Evolutionary conservation across 53 echinoderm and acorn worm genomes (phyloP), one percentile per base, ranked within the genome.

Genomic region (Actinopyga echinites): DNA sequence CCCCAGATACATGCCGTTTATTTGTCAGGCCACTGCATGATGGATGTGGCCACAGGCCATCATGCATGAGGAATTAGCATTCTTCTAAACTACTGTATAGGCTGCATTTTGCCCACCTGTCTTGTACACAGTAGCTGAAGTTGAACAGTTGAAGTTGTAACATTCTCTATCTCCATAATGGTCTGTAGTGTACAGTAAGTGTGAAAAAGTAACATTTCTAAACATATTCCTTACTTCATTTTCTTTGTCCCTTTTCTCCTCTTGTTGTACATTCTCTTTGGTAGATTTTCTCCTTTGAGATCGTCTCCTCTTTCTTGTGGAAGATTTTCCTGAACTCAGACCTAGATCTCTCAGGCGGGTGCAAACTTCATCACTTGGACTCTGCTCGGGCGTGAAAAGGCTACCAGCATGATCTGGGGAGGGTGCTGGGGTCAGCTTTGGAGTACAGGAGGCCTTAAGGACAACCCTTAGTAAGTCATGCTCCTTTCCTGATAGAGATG

Each of bases 271-370:
- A 3, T 75, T 25, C 49, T 49, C 49, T 44, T 75, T 75, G 15
- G 25, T 75, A 36, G 68, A 68, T 23, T 68, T 68, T 24, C 53
- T 52, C 22, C 75, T 44, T 49, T 44, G 22, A 8, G 75, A 75
- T 10, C 75, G 24, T 30, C 75, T 44, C 49, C 75, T 42, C 43
- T 75, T 75, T 49, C 75, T 75, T 6, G 20, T 30, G 11, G 75
- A 75, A 49, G 75, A 75, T 17, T 42, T 29, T 6, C 37, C 49
- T 4, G 75, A 75, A 30, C 43, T 44, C 13, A 79, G 20, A 20
- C 79, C 79, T 3, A 79, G 60, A 21, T 79, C 79, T 32, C 58
- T 26, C 60, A 79, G 36, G 5, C 79, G 33, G 30, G 79, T 79
- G 10, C 56, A 57, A 57, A 79, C 57, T 12, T 79, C 79, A 11